These are phyloP conservation scores for Vanessa tameamea DNA, from an alignment of 1,140 invertebrate species.

Conservation along the genomic window DNA sequence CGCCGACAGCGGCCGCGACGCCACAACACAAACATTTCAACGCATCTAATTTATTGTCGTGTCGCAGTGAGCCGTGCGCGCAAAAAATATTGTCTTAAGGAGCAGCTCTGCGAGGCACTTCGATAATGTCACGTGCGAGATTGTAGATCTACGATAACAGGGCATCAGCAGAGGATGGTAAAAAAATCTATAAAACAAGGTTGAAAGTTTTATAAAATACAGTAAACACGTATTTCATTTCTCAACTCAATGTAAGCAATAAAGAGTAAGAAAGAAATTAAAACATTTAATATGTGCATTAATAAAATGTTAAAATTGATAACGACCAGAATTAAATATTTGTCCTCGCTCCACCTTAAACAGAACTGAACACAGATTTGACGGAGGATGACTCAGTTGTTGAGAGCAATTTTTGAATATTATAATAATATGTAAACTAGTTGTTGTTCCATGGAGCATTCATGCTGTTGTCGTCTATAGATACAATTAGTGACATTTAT, in stretches of 20 bases:
- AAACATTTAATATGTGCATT: neutral
- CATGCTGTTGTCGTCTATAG: conserved; percentile 53
- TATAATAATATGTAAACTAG: conserved; percentile 80
- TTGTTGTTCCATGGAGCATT: conserved; percentile 55
- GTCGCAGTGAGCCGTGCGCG: conserved; percentile 59
- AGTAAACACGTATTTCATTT: neutral
- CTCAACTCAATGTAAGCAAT: neutral
- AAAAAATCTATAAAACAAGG: neutral
- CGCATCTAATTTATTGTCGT: conserved; percentile 79
- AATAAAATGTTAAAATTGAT: neutral
- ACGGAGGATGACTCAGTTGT: conserved; percentile 75
- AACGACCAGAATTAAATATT: neutral
- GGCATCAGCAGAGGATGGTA: neutral
- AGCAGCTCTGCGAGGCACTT: conserved; percentile 37
- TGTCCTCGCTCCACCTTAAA: conserved; percentile 52
- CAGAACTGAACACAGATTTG: conserved; percentile 59
- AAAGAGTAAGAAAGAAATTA: neutral
- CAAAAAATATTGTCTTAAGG: conserved; percentile 76
- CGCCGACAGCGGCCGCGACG: conserved; percentile 63
- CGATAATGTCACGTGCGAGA: conserved; percentile 30
- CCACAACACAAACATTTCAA: conserved; percentile 80
- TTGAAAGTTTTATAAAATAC: neutral
- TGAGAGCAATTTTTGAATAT: conserved; percentile 77
- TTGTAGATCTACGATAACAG: conserved; percentile 27
- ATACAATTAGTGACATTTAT: conserved; percentile 76